These are phyloP conservation scores for Oscheius sp. DNA, from an alignment of 2,888 invertebrate genomes.

Conservation along the genomic window DNA sequence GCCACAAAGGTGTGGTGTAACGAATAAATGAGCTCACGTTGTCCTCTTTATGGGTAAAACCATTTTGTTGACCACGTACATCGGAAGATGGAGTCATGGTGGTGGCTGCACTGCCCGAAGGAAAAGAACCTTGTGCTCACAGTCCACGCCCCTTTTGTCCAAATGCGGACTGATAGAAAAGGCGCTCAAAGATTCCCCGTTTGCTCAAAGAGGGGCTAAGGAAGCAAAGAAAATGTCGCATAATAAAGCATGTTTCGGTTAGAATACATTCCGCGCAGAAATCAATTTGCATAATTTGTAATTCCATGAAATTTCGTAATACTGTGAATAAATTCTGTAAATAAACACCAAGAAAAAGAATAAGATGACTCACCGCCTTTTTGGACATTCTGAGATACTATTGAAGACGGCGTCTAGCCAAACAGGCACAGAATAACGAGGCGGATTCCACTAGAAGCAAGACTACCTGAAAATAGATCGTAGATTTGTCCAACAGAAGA, in stretches of 20 bases:
- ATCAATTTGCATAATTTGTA: background rate
- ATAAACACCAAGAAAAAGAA: background rate
- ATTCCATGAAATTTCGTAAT: background rate
- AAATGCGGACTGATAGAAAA: conserved; percentile 14
- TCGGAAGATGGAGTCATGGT: conserved; percentile 30
- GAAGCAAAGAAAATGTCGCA: background rate
- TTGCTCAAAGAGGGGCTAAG: background rate
- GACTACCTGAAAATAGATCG: conserved; percentile 27
- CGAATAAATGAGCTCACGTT: conserved; percentile 15
- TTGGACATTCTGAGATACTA: conserved; percentile 32
- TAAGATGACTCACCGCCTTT: conserved; percentile 33
- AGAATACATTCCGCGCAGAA: background rate
- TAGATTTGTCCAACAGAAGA: background rate
- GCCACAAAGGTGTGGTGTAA: conserved; percentile 8
- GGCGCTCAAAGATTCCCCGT: background rate
- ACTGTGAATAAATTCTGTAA: too few relatives aligned
- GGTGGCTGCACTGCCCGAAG: background rate
- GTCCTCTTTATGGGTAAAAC: conserved; percentile 5
- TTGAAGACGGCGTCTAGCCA: conserved; percentile 27
- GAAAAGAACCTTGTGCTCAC: conserved; percentile 6
- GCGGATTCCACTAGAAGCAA: conserved; percentile 13
- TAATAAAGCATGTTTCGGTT: background rate
- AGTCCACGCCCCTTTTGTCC: conserved; percentile 6
- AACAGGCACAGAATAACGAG: background rate
- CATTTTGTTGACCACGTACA: conserved; percentile 29